Conservation (phyloP, 1,140 invertebrate genomes). For the Papilio aristodemus region DNA sequence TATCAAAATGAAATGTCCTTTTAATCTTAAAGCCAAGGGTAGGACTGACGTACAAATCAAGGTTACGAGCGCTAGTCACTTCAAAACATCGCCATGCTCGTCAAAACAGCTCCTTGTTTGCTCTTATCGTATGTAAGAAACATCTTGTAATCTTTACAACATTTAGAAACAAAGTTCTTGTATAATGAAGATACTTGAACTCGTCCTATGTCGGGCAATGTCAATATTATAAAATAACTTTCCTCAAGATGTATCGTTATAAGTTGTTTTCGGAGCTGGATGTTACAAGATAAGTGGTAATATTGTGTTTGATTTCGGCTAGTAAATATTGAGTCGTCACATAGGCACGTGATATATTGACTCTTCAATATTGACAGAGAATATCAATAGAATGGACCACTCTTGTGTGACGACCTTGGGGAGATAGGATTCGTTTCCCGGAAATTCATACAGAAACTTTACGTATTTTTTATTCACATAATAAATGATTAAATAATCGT, state of each 20-base stretch:
- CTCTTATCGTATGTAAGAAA: background rate
- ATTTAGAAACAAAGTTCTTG: conserved; percentile 43
- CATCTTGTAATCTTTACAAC: conserved; percentile 23
- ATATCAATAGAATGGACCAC: conserved; percentile 63
- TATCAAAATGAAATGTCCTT: too few relatives aligned
- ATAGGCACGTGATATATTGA: conserved; percentile 75
- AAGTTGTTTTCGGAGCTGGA: conserved; percentile 64
- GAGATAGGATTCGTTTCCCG: conserved; percentile 42
- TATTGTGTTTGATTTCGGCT: conserved; percentile 72
- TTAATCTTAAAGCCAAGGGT: too few relatives aligned
- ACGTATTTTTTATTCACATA: background rate
- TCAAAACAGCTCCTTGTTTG: too few relatives aligned
- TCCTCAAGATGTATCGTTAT: conserved; percentile 57
- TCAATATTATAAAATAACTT: conserved; percentile 57
- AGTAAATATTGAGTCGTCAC: conserved; percentile 72
- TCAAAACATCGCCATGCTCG: too few relatives aligned
- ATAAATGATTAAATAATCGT: too few relatives aligned
- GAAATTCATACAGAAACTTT: conserved; percentile 31
- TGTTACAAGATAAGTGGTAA: conserved; percentile 76
- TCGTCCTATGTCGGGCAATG: conserved; percentile 50
- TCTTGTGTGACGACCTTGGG: conserved; percentile 44
- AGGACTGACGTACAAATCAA: too few relatives aligned
- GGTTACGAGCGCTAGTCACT: too few relatives aligned
- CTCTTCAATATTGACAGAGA: conserved; percentile 69
- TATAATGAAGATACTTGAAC: conserved; percentile 52